These are phyloP conservation scores for Scolopax bukidnonensis DNA, from an alignment of 2,797 vertebrate genomes.

Conservation along the genomic window DNA sequence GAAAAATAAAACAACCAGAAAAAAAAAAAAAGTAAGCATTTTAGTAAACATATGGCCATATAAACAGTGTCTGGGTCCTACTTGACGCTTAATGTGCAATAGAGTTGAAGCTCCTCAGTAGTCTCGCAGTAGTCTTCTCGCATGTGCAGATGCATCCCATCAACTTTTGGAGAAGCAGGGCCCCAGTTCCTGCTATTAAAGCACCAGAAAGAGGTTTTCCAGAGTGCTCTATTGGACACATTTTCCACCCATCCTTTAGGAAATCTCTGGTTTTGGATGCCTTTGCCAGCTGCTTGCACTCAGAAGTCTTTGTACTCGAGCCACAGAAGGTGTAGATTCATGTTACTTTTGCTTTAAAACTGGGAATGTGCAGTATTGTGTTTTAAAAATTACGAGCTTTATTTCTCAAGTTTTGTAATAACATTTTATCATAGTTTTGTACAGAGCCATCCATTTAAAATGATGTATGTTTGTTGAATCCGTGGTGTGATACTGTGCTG, in stretches of 20 bases:
- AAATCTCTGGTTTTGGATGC: not conserved
- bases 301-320: not conserved
- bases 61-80: conserved; percentile 1
- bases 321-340: not conserved
- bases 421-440: conserved; percentile 60
- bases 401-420: conserved; percentile 64
- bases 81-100: not conserved
- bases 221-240: not conserved
- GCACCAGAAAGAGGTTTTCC: not conserved
- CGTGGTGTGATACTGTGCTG: conserved; percentile 9
- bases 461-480: conserved; percentile 32
- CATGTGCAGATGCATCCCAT: not conserved
- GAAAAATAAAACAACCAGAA: rapidly evolving
- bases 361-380: conserved; percentile 41
- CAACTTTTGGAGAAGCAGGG: not conserved
- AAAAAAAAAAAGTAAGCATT: not conserved
- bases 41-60: not conserved
- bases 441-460: conserved; percentile 55
- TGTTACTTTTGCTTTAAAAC: conserved; percentile 44
- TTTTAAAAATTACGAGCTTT: conserved; percentile 39
- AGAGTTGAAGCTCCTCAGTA: not conserved
- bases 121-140: not conserved
- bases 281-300: not conserved
- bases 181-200: not conserved
- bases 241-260: not conserved